These are phyloP conservation scores for Odontesthes bonariensis DNA, from an alignment of 2,113 vertebrate species.

Conservation along the genomic window DNA sequence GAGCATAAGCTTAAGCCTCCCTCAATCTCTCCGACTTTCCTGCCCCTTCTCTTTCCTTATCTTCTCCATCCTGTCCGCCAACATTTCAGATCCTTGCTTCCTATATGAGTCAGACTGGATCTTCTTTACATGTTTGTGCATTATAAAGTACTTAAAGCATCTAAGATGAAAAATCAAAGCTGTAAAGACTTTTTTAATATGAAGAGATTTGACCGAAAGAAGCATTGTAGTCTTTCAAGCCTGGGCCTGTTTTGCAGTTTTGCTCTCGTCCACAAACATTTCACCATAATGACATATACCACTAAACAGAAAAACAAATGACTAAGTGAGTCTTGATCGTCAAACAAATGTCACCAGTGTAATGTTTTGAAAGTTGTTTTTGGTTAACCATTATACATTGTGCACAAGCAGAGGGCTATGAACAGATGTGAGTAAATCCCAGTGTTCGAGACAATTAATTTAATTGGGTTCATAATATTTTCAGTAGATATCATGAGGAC, in stretches of 20 bases:
- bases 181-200: background rate
- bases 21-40: conserved; percentile 30
- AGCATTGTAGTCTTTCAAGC: too few species aligned
- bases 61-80: conserved; percentile 29
- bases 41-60: conserved; percentile 14
- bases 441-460: conserved; percentile 12
- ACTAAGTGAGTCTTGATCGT: background rate
- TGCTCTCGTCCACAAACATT: background rate
- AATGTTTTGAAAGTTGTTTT: conserved; percentile 3
- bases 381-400: background rate
- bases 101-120: conserved; percentile 37
- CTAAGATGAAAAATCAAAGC: background rate
- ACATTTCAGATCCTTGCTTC: conserved; percentile 22
- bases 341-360: background rate
- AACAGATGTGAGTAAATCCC: background rate
- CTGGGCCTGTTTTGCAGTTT: too few species aligned
- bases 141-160: conserved; percentile 8
- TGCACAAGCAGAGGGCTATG: background rate
- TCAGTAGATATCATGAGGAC: background rate
- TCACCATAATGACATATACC: background rate
- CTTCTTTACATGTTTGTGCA: conserved; percentile 29
- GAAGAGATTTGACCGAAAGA: background rate
- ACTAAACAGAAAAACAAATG: background rate
- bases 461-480: background rate
- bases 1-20: conserved; percentile 58